Conservation (phyloP, 1,140 invertebrate species). For the Drosophila mayri region DNA sequence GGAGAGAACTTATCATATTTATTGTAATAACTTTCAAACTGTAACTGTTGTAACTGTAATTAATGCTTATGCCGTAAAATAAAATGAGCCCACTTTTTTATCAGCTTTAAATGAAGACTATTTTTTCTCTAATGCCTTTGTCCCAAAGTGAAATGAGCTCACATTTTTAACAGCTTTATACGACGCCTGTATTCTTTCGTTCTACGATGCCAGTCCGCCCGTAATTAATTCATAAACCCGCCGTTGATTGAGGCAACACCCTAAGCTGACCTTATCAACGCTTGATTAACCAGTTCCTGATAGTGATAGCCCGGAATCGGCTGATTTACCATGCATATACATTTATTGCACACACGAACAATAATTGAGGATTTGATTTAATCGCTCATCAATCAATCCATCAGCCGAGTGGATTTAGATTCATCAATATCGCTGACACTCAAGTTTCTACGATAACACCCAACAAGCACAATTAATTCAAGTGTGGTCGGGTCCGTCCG, state of each 20-base stretch:
- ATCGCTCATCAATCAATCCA: slow-evolving; percentile 20
- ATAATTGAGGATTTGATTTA: slow-evolving; percentile 24
- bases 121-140: not conserved
- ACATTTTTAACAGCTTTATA: slow-evolving; percentile 46
- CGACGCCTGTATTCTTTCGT: not conserved
- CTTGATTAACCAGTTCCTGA: slow-evolving; percentile 17
- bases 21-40: slow-evolving; percentile 24
- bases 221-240: slow-evolving; percentile 27
- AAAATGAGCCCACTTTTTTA: slow-evolving; percentile 57
- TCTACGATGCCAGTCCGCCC: not conserved
- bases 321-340: not conserved
- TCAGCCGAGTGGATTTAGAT: slow-evolving; percentile 21
- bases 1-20: slow-evolving; percentile 28
- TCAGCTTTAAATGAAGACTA: slow-evolving; percentile 46
- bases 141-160: slow-evolving; percentile 52
- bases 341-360: not conserved
- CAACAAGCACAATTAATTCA: slow-evolving; percentile 33
- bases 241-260: not conserved
- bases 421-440: slow-evolving; percentile 19
- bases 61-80: slow-evolving; percentile 49
- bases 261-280: slow-evolving; percentile 8
- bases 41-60: slow-evolving; percentile 40
- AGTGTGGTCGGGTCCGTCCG: not conserved
- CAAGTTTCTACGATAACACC: slow-evolving; percentile 26
- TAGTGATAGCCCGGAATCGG: not conserved